These are phyloP conservation scores for Aromia moschata DNA, from an alignment of 2,888 invertebrate genomes.

Conservation along the genomic window DNA sequence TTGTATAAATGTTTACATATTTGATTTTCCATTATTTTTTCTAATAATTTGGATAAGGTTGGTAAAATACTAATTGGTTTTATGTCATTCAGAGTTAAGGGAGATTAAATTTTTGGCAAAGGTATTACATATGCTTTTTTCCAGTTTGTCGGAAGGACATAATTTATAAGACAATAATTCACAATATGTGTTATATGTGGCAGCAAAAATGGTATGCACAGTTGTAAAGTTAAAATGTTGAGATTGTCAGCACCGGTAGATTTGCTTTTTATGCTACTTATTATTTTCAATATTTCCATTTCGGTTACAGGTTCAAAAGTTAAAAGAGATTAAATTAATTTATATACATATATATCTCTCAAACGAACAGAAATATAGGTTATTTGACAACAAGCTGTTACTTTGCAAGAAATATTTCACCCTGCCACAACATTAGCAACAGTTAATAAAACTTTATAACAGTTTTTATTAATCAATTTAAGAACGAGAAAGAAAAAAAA, in stretches of 20 bases:
- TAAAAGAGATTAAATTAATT: too few species aligned
- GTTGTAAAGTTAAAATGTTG: constrained; percentile 24
- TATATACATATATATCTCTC: too few species aligned
- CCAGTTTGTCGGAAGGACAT: constrained; percentile 9
- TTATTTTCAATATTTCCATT: constrained; percentile 19
- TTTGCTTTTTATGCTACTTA: constrained; percentile 17
- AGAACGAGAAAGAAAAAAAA: too few species aligned
- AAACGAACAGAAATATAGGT: too few species aligned
- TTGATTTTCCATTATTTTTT: too few species aligned
- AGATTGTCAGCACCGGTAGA: constrained; percentile 10
- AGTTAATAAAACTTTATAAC: too few species aligned
- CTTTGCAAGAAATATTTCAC: too few species aligned
- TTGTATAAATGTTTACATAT: too few species aligned
- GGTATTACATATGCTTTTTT: constrained; percentile 7
- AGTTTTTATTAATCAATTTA: too few species aligned
- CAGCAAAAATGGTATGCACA: constrained; percentile 24
- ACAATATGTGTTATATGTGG: constrained; percentile 26
- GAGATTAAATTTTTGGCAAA: constrained; percentile 12
- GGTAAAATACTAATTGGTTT: background rate
- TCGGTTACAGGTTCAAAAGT: constrained; percentile 21
- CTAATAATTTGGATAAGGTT: too few species aligned
- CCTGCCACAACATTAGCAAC: too few species aligned
- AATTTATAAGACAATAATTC: constrained; percentile 18
- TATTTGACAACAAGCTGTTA: too few species aligned
- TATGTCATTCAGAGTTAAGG: background rate